phyloP scores from a whole-genome alignment of 2,797 vertebrate species.

The Okamejei kenojei region DNA sequence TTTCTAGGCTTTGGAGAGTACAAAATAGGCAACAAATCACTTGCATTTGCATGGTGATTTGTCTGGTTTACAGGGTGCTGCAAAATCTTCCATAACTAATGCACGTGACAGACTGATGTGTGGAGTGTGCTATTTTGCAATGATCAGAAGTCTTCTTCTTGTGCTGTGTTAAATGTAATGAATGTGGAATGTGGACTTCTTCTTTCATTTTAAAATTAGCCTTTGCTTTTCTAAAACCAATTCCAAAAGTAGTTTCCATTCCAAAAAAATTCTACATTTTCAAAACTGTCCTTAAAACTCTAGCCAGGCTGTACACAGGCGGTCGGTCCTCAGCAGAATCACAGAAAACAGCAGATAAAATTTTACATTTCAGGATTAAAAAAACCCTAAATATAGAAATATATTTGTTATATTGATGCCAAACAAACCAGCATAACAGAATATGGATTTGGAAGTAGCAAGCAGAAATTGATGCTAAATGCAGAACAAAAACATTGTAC shows the following conservation, averaged over 20 bases:
- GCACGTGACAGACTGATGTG: neutral
- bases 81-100: neutral
- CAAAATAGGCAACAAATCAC: neutral
- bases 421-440: neutral
- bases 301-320: neutral
- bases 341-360: neutral
- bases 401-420: neutral
- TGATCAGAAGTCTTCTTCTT: too few species aligned
- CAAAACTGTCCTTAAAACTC: too few species aligned
- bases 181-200: too few species aligned
- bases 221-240: neutral
- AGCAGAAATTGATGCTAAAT: neutral
- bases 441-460: neutral
- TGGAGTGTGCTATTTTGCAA: neutral
- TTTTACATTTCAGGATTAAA: neutral
- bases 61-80: neutral
- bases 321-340: neutral
- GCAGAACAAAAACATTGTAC: neutral
- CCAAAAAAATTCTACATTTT: neutral
- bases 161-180: too few species aligned
- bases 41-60: neutral
- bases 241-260: neutral
- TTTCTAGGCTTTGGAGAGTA: neutral
- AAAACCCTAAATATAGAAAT: neutral
- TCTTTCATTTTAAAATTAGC: neutral